These are phyloP conservation scores for Gymnodraco acuticeps DNA, from an alignment of 2,797 vertebrate genomes.

Conservation along the genomic window DNA sequence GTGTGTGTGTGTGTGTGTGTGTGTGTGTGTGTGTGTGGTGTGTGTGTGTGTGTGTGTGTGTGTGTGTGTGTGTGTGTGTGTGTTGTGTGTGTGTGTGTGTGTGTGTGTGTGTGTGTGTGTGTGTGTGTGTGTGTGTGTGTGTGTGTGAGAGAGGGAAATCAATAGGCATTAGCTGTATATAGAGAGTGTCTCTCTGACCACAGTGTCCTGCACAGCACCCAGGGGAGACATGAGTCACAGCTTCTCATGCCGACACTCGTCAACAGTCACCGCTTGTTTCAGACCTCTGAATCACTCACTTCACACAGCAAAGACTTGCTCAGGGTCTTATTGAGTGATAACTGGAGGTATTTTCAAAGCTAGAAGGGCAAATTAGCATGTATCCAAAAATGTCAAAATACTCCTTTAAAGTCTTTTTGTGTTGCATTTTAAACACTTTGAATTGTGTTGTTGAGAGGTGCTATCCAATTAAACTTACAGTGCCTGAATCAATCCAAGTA, in stretches of 20 bases:
- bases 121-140: too few relatives aligned
- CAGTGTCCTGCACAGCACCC: constrained; percentile 33
- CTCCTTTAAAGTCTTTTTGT: too few relatives aligned
- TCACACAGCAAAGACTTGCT: neutral
- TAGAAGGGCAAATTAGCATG: too few relatives aligned
- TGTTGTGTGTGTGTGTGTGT: constrained; percentile 3
- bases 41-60: constrained; percentile 2
- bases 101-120: constrained; percentile 25
- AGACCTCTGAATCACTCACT: constrained; percentile 29
- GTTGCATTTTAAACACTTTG: too few relatives aligned
- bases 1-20: constrained; percentile 30
- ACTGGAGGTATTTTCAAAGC: neutral
- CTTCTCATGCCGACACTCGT: constrained; percentile 38
- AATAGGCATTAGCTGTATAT: constrained; percentile 57
- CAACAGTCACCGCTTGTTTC: constrained; percentile 16
- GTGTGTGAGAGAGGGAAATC: constrained; percentile 40
- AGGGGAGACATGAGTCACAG: constrained; percentile 53
- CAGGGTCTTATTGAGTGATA: neutral
- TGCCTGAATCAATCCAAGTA: too few relatives aligned
- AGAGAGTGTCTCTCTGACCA: constrained; percentile 42
- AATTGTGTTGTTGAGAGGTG: too few relatives aligned
- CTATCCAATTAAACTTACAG: too few relatives aligned
- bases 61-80: neutral
- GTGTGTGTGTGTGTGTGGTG: too few relatives aligned
- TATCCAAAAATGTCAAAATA: too few relatives aligned